Percentiles rank a stretch among this genome's conserved stretches.
Conservation (phyloP, 1,140 invertebrate species). For the Drosophila mojavensis region DNA sequence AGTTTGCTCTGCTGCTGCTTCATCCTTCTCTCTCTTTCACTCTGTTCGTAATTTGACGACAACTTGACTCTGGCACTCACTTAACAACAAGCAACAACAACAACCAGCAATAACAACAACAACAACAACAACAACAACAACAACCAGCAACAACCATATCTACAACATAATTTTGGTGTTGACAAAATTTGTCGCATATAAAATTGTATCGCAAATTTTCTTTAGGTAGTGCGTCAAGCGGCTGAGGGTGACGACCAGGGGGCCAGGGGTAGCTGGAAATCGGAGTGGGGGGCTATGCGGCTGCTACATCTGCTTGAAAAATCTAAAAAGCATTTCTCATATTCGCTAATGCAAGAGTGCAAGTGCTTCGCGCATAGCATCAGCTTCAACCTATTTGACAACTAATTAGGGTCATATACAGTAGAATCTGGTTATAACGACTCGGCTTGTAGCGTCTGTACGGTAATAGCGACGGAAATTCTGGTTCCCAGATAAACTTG, state of each 20-base stretch:
- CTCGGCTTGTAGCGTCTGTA: no score
- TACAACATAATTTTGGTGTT: slow-evolving; percentile 57
- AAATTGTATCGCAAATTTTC: slow-evolving; percentile 65
- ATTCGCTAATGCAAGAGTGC: no score
- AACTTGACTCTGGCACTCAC: slow-evolving; percentile 79
- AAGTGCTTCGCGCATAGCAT: no score
- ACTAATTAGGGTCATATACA: no score
- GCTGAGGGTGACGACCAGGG: background rate
- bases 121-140: background rate
- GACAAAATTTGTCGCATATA: slow-evolving; percentile 64
- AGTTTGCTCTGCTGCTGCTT: background rate
- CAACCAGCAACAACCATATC: slow-evolving; percentile 15
- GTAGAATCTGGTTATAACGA: no score
- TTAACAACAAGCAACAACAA: slow-evolving; percentile 42
- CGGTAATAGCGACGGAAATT: no score
- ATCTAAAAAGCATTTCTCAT: background rate
- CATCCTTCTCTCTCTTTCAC: background rate
- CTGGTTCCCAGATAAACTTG: no score
- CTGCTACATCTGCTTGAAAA: slow-evolving; percentile 1
- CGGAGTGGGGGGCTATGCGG: background rate
- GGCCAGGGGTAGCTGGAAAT: background rate
- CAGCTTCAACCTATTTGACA: no score
- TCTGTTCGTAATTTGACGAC: slow-evolving; percentile 69
- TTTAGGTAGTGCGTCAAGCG: background rate
- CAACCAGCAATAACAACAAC: no score